These are phyloP conservation scores for Neomorphus geoffroyi DNA, from an alignment of 2,797 vertebrate species.

Conservation along the genomic window DNA sequence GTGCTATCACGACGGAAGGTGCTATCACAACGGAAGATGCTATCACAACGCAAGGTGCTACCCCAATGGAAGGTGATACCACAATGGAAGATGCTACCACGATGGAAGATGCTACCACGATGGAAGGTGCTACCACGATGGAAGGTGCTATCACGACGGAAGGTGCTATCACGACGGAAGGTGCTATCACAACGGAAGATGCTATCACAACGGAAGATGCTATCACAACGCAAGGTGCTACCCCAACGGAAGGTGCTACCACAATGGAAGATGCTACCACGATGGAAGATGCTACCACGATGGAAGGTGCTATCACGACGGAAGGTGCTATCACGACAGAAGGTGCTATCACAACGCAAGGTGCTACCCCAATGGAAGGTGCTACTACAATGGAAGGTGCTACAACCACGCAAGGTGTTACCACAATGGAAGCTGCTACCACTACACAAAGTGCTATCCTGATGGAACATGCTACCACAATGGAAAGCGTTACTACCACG, in stretches of 20 bases:
- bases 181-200: not conserved
- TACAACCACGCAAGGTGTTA: not conserved
- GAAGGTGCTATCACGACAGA: not conserved
- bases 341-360: not conserved
- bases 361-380: not conserved
- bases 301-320: fast-evolving
- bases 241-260: not conserved
- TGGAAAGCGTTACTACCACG: fast-evolving
- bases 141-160: not conserved
- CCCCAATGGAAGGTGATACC: too few species aligned
- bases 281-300: not conserved
- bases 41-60: not conserved
- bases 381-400: not conserved
- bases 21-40: not conserved
- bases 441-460: not conserved
- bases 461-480: fast-evolving
- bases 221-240: fast-evolving
- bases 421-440: not conserved
- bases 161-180: not conserved
- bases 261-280: not conserved
- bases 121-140: fast-evolving
- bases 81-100: fast-evolving
- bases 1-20: fast-evolving
- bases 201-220: fast-evolving
- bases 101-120: fast-evolving